Base-by-base conservation (phyloP, 2,888 invertebrate genomes). In the Epiblema foenella region DNA sequence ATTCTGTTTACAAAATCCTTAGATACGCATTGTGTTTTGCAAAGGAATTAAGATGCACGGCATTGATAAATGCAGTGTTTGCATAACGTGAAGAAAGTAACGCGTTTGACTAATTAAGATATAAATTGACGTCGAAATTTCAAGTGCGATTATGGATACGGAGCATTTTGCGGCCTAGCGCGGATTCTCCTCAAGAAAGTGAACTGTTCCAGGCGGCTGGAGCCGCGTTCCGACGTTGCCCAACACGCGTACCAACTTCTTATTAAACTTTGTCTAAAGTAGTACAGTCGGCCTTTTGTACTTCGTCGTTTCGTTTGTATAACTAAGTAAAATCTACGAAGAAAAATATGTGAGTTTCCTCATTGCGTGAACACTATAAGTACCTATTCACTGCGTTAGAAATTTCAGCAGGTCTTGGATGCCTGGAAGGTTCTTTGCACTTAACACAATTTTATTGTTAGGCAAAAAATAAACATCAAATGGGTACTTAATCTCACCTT, bases 151-250 rank as follows among this genome's bases (percentile, higher is more conserved):
- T 69, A 65, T 70, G 70, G 42, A 70, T 70, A 66, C 57, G 39
- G 71, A 57, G 71, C 66, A 60, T 67, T 71, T 66, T 71, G 54
- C 69, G 42, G 72, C 71, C 65, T 66, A 70, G 69, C 74, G 75
- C 75, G 80, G 82, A 87, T 85, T 87, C 85, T 84, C 84, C 78
- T 78, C 78, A 89, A 88, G 89, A 91, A 90, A 91, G 90, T 89
- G 87, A 88, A 86, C 80, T 84, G 79, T 90, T 90, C 88, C 89
- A 83, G 80, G 76, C 81, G 76, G 88, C 75, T 86, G 86, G 58
- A 72, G 66, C 69, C 77, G 74, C 77, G 73, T 76, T 75, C 73
- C 75, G 72, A 76, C 37, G 81, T 86, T 85, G 82, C 83, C 80
- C 81, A 85, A 85, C 81, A 63, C 69, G 66, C 51, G 54, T 56